Evolutionary conservation across 2,888 invertebrate genomes (phyloP).

Genomic region (Junonia oenone): DNA sequence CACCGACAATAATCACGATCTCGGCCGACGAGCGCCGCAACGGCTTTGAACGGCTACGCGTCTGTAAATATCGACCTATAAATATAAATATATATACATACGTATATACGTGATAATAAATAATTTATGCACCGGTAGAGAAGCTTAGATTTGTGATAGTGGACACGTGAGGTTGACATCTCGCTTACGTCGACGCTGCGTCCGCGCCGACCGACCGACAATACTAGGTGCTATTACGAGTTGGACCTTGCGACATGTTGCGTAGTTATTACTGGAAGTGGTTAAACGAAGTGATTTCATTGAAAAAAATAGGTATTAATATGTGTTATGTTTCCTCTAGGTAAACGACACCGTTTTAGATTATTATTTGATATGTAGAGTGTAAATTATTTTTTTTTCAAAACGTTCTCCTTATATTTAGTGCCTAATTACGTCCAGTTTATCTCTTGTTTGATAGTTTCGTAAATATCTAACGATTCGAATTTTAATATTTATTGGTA

Average conservation of each 20-base stretch:
- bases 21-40: conserved; percentile 55
- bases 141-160: conserved; percentile 77
- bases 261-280: conserved; percentile 64
- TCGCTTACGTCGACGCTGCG: conserved; percentile 18
- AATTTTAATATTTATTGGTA: conserved; percentile 72
- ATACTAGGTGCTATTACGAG: conserved; percentile 77
- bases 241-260: conserved; percentile 72
- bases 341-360: conserved; percentile 62
- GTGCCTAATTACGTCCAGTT: conserved; percentile 70
- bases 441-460: conserved; percentile 64
- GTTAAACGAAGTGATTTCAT: conserved; percentile 63
- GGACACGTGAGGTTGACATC: conserved; percentile 57
- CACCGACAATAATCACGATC: conserved; percentile 73
- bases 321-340: conserved; percentile 69
- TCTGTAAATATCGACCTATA: conserved; percentile 70
- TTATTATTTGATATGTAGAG: conserved; percentile 63
- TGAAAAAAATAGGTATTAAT: conserved; percentile 63
- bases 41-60: conserved; percentile 44
- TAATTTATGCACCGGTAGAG: conserved; percentile 75
- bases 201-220: conserved; percentile 65
- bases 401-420: conserved; percentile 61
- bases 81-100: conserved; percentile 70
- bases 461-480: conserved; percentile 57
- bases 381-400: conserved; percentile 67
- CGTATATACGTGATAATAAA: conserved; percentile 75